phyloP scores from a whole-genome alignment of 2,113 vertebrate species.

The Rattus rattus region DNA sequence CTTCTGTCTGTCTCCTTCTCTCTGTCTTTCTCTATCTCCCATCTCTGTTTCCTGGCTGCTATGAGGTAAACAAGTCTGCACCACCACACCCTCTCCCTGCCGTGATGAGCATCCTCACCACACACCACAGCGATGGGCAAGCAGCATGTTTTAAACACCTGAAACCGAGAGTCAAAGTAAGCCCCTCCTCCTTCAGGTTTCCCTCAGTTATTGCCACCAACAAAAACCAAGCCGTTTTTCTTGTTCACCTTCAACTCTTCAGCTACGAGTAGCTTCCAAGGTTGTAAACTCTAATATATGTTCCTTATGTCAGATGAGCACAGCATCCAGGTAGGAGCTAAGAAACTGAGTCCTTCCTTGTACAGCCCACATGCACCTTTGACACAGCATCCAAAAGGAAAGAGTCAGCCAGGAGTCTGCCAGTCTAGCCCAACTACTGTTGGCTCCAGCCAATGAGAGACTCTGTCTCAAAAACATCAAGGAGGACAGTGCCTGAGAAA shows the following conservation, averaged over 20 bases:
- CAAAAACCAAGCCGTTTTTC: background rate
- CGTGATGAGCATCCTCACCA: background rate
- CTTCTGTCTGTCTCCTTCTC: background rate
- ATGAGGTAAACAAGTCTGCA: background rate
- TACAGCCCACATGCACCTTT: background rate
- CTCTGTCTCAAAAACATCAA: background rate
- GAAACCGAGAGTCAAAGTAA: background rate
- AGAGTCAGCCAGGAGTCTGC: background rate
- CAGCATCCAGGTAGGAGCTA: background rate
- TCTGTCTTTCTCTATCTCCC: background rate
- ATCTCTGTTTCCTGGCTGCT: background rate
- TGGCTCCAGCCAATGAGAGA: background rate
- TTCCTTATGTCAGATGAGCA: background rate
- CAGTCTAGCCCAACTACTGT: background rate
- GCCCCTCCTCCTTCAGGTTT: background rate
- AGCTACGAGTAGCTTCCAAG: background rate
- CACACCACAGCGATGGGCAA: background rate
- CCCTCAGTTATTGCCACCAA: background rate
- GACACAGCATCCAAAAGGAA: background rate
- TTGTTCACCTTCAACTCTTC: background rate
- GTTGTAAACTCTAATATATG: background rate
- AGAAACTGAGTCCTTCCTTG: background rate
- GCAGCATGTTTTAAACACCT: background rate
- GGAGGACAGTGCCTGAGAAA: background rate
- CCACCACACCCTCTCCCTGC: background rate